These are phyloP conservation scores for Mus spretus DNA, from an alignment of 2,797 vertebrate genomes.

Conservation along the genomic window DNA sequence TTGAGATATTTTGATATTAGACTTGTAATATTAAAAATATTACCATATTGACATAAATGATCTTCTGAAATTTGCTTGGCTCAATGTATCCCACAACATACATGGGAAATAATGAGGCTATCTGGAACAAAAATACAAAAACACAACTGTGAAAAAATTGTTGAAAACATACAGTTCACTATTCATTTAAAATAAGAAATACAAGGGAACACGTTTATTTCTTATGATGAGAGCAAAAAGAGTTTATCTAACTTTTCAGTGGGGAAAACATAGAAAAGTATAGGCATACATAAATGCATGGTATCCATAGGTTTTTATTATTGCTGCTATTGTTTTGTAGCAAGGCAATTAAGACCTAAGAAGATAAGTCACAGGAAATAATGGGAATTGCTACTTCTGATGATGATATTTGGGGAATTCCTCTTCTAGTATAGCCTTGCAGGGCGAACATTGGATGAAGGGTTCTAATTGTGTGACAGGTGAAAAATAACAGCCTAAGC, in stretches of 20 bases:
- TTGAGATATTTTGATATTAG: conserved; percentile 53
- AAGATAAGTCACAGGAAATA: not conserved
- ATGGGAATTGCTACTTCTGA: not conserved
- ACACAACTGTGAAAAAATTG: conserved; percentile 38
- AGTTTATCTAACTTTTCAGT: not conserved
- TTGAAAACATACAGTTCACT: conserved; percentile 5
- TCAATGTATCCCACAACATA: conserved; percentile 94
- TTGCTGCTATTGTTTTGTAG: not conserved
- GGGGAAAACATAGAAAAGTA: not conserved
- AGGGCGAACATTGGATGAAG: not conserved
- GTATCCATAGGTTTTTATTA: not conserved
- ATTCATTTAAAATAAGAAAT: conserved; percentile 41
- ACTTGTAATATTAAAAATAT: conserved; percentile 69
- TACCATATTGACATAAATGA: conserved; percentile 94
- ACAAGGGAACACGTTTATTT: not conserved
- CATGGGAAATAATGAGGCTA: conserved; percentile 93
- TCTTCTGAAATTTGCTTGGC: conserved; percentile 92
- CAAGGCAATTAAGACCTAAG: not conserved
- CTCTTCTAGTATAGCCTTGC: not conserved
- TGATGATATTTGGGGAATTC: not conserved
- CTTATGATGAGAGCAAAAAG: not conserved
- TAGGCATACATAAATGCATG: not conserved
- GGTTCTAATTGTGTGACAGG: not conserved
- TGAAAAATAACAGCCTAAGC: not conserved
- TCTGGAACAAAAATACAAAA: conserved; percentile 87